Conservation (phyloP, 2,888 invertebrate genomes). For the Heliconius charithonia region DNA sequence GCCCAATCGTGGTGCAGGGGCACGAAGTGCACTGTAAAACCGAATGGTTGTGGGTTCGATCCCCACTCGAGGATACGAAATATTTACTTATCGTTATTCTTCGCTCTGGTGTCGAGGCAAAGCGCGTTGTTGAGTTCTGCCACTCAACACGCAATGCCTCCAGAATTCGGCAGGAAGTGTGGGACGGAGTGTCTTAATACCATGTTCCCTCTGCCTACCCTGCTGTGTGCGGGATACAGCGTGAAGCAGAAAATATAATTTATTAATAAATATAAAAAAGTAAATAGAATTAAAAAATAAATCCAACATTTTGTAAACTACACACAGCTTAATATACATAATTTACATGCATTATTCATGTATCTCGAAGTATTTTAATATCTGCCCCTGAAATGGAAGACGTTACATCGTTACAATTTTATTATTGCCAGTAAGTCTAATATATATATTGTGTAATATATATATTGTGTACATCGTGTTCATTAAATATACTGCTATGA, state of each 20-base stretch:
- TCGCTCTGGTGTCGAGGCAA: no score
- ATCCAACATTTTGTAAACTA: slow-evolving; percentile 1
- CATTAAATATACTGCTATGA: slow-evolving; percentile 35
- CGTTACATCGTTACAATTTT: slow-evolving; percentile 23
- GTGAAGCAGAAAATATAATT: background rate
- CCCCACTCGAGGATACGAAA: no score
- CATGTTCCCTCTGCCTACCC: no score
- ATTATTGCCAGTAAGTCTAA: slow-evolving; percentile 28
- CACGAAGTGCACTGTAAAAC: no score
- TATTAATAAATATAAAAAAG: slow-evolving; percentile 5
- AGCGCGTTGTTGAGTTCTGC: no score
- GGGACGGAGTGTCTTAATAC: no score
- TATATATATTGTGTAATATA: background rate
- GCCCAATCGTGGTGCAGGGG: no score
- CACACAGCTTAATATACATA: slow-evolving; percentile 11
- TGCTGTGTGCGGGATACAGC: no score
- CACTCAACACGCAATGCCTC: no score
- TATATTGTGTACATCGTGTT: slow-evolving; percentile 27
- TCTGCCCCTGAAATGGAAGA: slow-evolving; percentile 23
- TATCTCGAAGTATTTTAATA: slow-evolving; percentile 20
- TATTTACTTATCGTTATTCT: no score
- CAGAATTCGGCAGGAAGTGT: no score
- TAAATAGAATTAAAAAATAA: background rate
- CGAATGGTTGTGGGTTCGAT: no score
- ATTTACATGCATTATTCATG: slow-evolving; percentile 23